Evolutionary conservation across 2,888 invertebrate genomes (phyloP).

Genomic region (Desoria tigrina): DNA sequence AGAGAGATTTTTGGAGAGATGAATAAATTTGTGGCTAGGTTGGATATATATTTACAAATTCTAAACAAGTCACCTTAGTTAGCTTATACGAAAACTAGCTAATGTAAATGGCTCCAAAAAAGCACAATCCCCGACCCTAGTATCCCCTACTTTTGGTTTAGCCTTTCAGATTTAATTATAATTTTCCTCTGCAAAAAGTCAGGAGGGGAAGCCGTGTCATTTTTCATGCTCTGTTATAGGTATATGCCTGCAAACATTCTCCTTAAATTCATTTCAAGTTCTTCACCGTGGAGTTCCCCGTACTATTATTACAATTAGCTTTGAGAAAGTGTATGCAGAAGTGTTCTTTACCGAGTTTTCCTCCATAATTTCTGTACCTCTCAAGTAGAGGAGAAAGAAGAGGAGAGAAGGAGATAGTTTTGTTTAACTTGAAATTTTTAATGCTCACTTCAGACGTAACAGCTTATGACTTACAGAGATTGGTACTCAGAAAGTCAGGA

Average conservation of each 20-base stretch:
- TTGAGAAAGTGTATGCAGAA: too few species aligned
- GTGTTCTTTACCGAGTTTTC: background rate
- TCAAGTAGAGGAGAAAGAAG: too few species aligned
- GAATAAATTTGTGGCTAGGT: too few species aligned
- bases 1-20: too few species aligned
- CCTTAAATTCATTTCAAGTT: too few species aligned
- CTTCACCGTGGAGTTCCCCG: too few species aligned
- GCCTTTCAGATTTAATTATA: conserved; percentile 32
- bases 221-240: conserved; percentile 25
- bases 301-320: too few species aligned
- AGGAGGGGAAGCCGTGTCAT: conserved; percentile 28
- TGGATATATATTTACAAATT: too few species aligned
- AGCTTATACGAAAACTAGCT: background rate
- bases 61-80: background rate
- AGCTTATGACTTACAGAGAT: background rate
- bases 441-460: background rate
- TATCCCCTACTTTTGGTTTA: background rate
- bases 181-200: conserved; percentile 16
- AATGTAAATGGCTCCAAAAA: too few species aligned
- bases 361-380: background rate
- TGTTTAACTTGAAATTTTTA: conserved; percentile 7
- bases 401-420: background rate
- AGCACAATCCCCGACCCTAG: too few species aligned
- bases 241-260: too few species aligned
- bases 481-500: too few species aligned